Base-by-base conservation (phyloP, 2,113 vertebrate species). In the Nerophis ophidion region DNA sequence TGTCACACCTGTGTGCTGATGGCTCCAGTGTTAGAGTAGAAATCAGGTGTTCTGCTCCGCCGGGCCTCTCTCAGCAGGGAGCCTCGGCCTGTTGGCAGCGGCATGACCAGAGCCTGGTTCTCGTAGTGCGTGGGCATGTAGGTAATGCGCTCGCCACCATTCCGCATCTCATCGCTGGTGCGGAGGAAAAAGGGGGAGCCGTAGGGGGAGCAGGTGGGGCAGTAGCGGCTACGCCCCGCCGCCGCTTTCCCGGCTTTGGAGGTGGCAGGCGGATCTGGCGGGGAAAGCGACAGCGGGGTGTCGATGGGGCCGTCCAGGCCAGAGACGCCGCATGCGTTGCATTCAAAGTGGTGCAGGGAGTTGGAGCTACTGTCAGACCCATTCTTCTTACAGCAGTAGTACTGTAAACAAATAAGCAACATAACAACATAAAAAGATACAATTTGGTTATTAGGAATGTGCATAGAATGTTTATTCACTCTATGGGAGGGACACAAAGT, bases 311-410 rank as follows among this genome's bases (percentile, higher is more conserved):
- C 87, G 0, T 94, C 94, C 89, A 82, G 75, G 71, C 86, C 82
- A 3, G 87, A 89, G 38, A 87, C 88, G 65, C 83, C 93, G 91
- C 94, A 97, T 70, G 93, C 88, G 1, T 97, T 93, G 84, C 94
- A 95, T 61, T 90, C 77, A 2, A 92, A 91, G 77, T 92, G 89
- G 0, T 92, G 90, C 73, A 89, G 92, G 0, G 77, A 11, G 67
- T 88, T 77, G 0, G 88, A 91, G 70, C 90, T 89, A 61, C 91
- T 92, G 85, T 93, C 92, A 33, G 92, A 91, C 51, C 89, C 95
- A 91, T 96, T 93, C 85, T 93, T 95, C 90, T 95, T 98, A 84
- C 97, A 98, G 91, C 96, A 99, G 77, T 99, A 99, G 89, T 99
- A 99, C 96, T 99, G 72, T 38, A 56, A 57, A 62, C 50, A 48